Percentiles rank a stretch among this genome's conserved stretches.
Conservation (phyloP, 1,140 invertebrate genomes). For the Lasioglossum baleicum region DNA sequence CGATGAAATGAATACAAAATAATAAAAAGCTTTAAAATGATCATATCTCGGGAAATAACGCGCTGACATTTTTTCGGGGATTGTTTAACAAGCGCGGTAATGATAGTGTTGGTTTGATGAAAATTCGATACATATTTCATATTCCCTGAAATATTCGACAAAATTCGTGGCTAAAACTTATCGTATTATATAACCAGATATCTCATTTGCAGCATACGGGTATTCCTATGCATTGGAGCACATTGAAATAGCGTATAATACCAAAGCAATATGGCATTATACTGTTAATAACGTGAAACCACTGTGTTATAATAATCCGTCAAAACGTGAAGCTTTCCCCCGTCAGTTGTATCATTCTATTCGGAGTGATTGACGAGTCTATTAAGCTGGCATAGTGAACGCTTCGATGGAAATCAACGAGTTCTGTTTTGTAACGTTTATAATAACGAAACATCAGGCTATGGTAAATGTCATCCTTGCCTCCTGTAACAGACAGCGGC, state of each 20-base stretch:
- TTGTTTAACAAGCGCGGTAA: not conserved
- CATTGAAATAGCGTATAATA: constrained; percentile 60
- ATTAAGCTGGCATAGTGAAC: constrained; percentile 60
- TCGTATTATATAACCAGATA: constrained; percentile 47
- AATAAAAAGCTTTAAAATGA: no score
- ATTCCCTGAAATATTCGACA: constrained; percentile 3
- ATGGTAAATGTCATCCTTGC: constrained; percentile 39
- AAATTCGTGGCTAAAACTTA: constrained; percentile 43
- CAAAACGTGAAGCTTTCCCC: constrained; percentile 56
- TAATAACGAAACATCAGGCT: constrained; percentile 52
- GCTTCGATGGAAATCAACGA: constrained; percentile 53
- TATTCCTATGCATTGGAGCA: constrained; percentile 55
- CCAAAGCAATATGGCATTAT: constrained; percentile 54
- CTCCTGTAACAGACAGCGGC: not conserved
- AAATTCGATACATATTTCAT: not conserved
- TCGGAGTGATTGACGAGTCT: constrained; percentile 64
- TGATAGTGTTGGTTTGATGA: not conserved
- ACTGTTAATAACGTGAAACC: constrained; percentile 65
- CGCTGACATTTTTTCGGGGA: no score
- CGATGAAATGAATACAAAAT: no score
- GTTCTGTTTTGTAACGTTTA: constrained; percentile 60
- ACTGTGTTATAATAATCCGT: constrained; percentile 66
- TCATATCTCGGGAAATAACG: no score
- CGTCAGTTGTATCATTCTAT: constrained; percentile 58
- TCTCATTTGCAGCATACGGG: constrained; percentile 55